phyloP scores from a whole-genome alignment of 2,113 vertebrate genomes.

The Calyptommatus sinebrachiatus region DNA sequence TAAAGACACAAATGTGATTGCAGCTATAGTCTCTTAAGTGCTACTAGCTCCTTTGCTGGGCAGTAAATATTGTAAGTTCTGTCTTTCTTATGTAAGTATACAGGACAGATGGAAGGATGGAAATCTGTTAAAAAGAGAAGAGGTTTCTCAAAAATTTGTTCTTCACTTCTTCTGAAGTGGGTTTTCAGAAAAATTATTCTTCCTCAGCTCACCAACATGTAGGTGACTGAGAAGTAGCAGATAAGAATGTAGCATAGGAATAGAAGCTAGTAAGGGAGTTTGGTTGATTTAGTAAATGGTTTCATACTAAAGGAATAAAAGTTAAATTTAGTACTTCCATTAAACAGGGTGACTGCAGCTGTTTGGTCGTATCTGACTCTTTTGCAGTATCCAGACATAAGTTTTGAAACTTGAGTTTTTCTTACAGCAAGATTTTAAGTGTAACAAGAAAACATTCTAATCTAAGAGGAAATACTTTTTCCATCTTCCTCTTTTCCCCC shows the following conservation, averaged over 20 bases:
- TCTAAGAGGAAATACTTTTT: too few relatives aligned
- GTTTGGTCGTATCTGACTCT: too few relatives aligned
- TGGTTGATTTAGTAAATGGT: neutral
- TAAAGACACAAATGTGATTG: too few relatives aligned
- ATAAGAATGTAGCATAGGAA: neutral
- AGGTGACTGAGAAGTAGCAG: neutral
- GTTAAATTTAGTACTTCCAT: neutral
- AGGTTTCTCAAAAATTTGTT: conserved; percentile 8
- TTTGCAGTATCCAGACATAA: too few relatives aligned
- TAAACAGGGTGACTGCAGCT: neutral
- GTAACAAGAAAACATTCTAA: too few relatives aligned
- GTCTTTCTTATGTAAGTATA: neutral
- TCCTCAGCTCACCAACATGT: neutral
- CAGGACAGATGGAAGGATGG: conserved; percentile 5
- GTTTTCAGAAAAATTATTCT: neutral
- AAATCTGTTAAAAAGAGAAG: neutral
- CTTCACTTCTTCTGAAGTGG: neutral
- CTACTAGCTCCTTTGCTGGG: too few relatives aligned
- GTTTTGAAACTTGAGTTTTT: too few relatives aligned
- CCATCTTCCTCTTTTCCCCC: too few relatives aligned
- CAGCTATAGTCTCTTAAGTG: too few relatives aligned
- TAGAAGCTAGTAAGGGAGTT: neutral
- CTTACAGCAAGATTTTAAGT: too few relatives aligned
- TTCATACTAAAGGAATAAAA: neutral
- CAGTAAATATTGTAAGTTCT: neutral